Evolutionary conservation across 1,140 invertebrate species (phyloP), one percentile per base, ranked within the genome.

Genomic region (Dreissena rostriformis): DNA sequence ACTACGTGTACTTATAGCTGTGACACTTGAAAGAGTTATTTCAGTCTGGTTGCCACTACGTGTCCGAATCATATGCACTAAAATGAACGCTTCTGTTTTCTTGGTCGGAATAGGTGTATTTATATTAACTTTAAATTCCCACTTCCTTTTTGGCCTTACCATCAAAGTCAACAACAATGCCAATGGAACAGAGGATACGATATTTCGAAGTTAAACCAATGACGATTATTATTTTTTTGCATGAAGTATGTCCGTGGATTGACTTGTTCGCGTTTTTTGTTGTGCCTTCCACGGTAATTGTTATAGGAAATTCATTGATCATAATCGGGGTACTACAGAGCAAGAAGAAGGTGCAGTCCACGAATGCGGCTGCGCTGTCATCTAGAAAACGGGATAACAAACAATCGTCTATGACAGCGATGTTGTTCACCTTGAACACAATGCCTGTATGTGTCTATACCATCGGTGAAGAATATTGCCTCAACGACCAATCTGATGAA

Each of bases 41-140:
- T n/a, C n/a, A n/a, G n/a, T n/a, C n/a, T n/a, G n/a, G n/a, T n/a
- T 83, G 51, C 91, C 91, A 0, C 85, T 88, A 57, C 82, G 73
- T 10, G 87, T 86, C 0, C 84, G 79, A 39, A 28, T 17, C 11
- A n/a, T 83, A 17, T 90, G 86, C 66, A 88, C 81, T 11, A 28
- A 53, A 49, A 57, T 61, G 22, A 79, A 57, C 1, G 83, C 87
- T 2, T 10, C 53, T 5, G n/a, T 82, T 1, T 66, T 76, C 22
- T 55, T 89, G 0, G 26, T 63, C 12, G 26, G 67, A 26, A 84
- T 89, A 15, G 28, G 51, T 1, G 24, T 86, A 1, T 52, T 85
- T 28, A 22, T 89, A 24, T 26, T 87, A 63, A 29, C 49, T 39
- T 22, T 90, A 52, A 89, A 90, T 72, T 63, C 77, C 0, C 87